Conservation (phyloP, 2,797 vertebrate species). For the Rousettus madagascariensis region DNA sequence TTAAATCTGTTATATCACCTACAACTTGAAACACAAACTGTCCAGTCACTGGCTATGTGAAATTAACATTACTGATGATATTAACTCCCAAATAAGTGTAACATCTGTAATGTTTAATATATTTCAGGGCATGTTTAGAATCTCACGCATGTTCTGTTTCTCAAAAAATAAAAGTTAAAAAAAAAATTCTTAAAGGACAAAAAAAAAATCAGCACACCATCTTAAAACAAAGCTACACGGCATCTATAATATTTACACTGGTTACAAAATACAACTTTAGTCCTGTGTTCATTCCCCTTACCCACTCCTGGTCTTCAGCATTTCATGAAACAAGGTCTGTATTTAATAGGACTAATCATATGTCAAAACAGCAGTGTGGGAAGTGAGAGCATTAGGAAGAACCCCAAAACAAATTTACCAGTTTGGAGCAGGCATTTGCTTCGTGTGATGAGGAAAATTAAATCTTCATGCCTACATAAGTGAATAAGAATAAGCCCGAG, state of each 20-base stretch:
- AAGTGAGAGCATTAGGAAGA: background rate
- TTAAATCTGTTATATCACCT: background rate
- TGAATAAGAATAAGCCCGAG: conserved; percentile 28
- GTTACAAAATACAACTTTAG: background rate
- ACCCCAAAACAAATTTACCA: conserved; percentile 40
- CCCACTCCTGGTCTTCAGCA: background rate
- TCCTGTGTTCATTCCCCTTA: background rate
- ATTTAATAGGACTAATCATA: conserved; percentile 40
- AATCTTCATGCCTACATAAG: conserved; percentile 54
- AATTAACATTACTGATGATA: background rate
- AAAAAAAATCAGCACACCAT: background rate
- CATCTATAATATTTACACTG: background rate
- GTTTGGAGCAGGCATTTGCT: conserved; percentile 17
- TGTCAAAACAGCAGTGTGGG: conserved; percentile 46
- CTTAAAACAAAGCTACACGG: background rate
- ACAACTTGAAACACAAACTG: background rate
- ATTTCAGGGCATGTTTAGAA: background rate
- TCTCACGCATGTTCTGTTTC: background rate
- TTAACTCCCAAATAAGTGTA: background rate
- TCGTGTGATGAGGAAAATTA: conserved; percentile 51
- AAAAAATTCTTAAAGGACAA: background rate
- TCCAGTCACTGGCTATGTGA: background rate
- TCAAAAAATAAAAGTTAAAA: background rate
- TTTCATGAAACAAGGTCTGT: background rate
- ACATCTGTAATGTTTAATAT: background rate